phyloP scores from a whole-genome alignment of 2,113 vertebrate genomes.

The Nycticebus coucang region DNA sequence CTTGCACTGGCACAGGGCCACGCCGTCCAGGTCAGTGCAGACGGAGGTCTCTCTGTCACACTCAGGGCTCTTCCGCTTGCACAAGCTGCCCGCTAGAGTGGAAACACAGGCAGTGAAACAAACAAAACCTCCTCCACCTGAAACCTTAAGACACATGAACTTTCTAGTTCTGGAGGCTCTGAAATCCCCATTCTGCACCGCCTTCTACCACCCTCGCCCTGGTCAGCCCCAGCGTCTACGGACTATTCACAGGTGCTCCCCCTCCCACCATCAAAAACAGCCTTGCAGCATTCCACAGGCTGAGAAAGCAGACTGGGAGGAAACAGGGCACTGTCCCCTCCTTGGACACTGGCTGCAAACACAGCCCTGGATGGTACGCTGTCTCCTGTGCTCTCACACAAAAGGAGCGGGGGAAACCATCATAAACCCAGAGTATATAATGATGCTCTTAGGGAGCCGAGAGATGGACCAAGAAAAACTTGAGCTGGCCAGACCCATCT shows the following conservation, averaged over 20 bases:
- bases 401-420: neutral
- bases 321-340: neutral
- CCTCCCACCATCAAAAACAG: neutral
- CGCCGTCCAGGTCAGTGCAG: constrained; percentile 90
- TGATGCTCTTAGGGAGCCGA: fast-evolving
- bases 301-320: neutral
- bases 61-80: constrained; percentile 88
- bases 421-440: neutral
- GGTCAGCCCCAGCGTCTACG: neutral
- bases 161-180: neutral
- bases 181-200: neutral
- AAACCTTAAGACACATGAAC: neutral
- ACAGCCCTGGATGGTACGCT: fast-evolving
- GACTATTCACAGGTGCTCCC: neutral
- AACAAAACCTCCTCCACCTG: neutral
- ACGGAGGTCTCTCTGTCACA: constrained; percentile 92
- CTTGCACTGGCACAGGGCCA: constrained; percentile 90
- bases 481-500: neutral
- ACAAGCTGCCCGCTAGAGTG: constrained; percentile 90
- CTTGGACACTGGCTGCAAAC: neutral
- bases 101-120: constrained; percentile 45
- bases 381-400: neutral
- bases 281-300: fast-evolving
- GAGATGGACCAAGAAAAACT: neutral
- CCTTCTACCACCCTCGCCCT: neutral